Evolutionary conservation across 2,888 invertebrate species (phyloP), one percentile per base, ranked within the genome.

Genomic region (Pheosia gnoma): DNA sequence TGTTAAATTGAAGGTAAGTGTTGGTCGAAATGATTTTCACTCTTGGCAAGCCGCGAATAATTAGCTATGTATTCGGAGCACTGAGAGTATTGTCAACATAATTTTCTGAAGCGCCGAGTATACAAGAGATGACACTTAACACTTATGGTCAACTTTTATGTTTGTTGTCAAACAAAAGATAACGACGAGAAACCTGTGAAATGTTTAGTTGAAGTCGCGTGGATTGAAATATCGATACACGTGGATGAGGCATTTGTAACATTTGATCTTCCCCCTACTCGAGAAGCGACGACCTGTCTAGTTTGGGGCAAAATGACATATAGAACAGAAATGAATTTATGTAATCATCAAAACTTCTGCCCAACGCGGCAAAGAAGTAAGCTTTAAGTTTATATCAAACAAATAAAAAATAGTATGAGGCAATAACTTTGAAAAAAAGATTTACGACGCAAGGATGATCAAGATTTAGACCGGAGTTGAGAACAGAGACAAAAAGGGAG

Each of bases 51-150:
- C 78, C 74, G 88, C 82, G 83, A 89, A 86, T 82, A 82, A 85
- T 86, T 86, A 83, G 68, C 64, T 70, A 84, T 87, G 88, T 78
- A 89, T 88, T 84, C 78, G 78, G 89, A 87, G 82, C 85, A 80
- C 60, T 69, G 71, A 76, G 67, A 73, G 77, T 78, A 82, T 78
- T 83, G 79, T 79, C 78, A 75, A 78, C 67, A 72, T 39, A 66
- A 70, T 71, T 68, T 71, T 66, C 76, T 71, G 58, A 71, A 78
- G 77, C 78, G 77, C 67, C 66, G 70, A 74, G 61, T 72, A 69
- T 74, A 71, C 70, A 62, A 75, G 6, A 39, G 39, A n/a, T 55
- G 25, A 51, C 51, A 55, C 55, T 55, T 55, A n/a, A 38, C 39
- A 11, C 39, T 39, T 39, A 39, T 37, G 3, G 37, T 9, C 5